Base-by-base conservation (phyloP, 1,140 invertebrate species). In the Pantala flavescens region DNA sequence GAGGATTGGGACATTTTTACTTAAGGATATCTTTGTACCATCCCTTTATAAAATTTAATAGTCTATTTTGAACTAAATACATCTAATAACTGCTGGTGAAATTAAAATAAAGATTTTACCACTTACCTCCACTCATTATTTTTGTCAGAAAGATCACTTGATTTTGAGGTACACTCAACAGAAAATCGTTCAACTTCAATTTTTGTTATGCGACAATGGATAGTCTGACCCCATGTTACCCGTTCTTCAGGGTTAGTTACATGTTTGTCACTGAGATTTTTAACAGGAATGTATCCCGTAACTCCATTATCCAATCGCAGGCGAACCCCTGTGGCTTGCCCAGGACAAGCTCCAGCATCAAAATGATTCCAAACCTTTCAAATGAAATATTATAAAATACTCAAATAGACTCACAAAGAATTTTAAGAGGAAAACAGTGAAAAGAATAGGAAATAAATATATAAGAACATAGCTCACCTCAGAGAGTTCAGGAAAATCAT, bases 111-210 rank as follows among this genome's bases (percentile, higher is more conserved):
- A 73, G 1, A 14, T 21, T n/a, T 72, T 21, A 71, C 23, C n/a
- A n/a, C n/a, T 83, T 80, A 91, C 87, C 91, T 90, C 93, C 93
- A 97, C 78, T 95, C 92, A 76, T 92, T 89, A 80, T 96, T 95
- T 79, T 92, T 92, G 83, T 98, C 96, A 23, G 89, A 82, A 14
- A 99, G 85, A 85, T 99, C 98, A 0, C 95, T 97, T 0, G 92
- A 92, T 80, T 95, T 95, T 19, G 92, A 96, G 0, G 96, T 97
- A 76, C 98, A 92, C 78, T 99, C 96, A 0, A 98, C 93, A 0
- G 91, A 91, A 81, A 99, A 98, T 72, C 94, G 84, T 76, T 99
- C 96, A 0, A 96, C 93, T 78, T 99, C 95, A 42, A 99, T 97
- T 83, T 98, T 98, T 0, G 91, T 91, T 76, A 99, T 91, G n/a